Evolutionary conservation across 2,888 invertebrate genomes (phyloP).

Genomic region (Melikaiella ostensackeni): DNA sequence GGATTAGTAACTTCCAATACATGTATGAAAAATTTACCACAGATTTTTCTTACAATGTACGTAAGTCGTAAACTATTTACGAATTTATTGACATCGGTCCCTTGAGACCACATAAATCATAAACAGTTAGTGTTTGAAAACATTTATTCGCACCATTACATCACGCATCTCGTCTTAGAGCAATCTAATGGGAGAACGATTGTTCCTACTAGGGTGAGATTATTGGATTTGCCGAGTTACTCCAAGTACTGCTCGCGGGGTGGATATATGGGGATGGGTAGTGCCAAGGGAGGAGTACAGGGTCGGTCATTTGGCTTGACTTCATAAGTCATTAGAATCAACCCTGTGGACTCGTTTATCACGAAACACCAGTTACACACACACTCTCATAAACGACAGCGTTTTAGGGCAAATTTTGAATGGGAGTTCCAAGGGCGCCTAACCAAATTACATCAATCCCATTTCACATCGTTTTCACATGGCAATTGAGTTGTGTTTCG

Average conservation of each 20-base stretch:
- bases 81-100: neutral
- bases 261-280: conserved; percentile 49
- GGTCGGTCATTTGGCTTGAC: conserved; percentile 76
- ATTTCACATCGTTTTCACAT: conserved; percentile 77
- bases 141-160: conserved; percentile 59
- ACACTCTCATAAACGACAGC: conserved; percentile 25
- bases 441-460: conserved; percentile 77
- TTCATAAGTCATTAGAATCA: conserved; percentile 77
- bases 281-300: conserved; percentile 44
- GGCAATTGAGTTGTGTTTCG: conserved; percentile 74
- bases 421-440: conserved; percentile 57
- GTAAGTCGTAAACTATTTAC: neutral
- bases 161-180: conserved; percentile 53
- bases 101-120: conserved; percentile 30
- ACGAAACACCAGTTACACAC: conserved; percentile 64
- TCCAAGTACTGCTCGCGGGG: conserved; percentile 57
- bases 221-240: conserved; percentile 71
- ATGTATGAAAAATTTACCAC: too few relatives aligned
- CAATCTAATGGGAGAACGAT: conserved; percentile 58
- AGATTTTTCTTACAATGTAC: too few relatives aligned
- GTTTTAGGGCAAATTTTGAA: conserved; percentile 34
- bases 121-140: conserved; percentile 56
- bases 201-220: conserved; percentile 61
- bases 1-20: too few relatives aligned
- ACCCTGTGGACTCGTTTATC: conserved; percentile 67